Evolutionary conservation across 1,140 invertebrate genomes (phyloP).

Genomic region (Tetranychus cinnabarinus): DNA sequence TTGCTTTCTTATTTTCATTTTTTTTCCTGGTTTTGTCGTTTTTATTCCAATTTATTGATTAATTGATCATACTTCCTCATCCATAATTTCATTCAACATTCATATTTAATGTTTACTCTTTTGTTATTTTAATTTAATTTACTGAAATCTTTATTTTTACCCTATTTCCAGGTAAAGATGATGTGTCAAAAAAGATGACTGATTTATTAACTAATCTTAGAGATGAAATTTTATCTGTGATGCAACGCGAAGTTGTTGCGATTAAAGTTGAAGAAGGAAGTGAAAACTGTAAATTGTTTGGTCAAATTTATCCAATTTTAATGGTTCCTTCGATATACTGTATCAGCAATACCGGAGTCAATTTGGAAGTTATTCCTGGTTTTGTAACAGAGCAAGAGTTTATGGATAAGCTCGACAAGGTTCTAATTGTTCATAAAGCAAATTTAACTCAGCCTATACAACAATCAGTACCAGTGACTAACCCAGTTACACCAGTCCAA

Average conservation of each 20-base stretch:
- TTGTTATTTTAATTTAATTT: background rate
- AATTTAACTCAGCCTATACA: background rate
- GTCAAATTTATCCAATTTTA: conserved; percentile 42
- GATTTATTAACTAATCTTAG: background rate
- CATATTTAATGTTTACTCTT: too few relatives aligned
- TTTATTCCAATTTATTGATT: too few relatives aligned
- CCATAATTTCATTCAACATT: too few relatives aligned
- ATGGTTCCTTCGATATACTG: conserved; percentile 61
- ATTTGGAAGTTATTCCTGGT: conserved; percentile 46
- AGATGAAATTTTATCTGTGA: background rate
- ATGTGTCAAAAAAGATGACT: background rate
- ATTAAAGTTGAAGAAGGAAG: background rate
- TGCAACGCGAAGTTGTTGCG: background rate
- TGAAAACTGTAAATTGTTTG: background rate
- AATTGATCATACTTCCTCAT: too few relatives aligned
- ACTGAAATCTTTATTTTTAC: background rate
- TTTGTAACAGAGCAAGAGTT: conserved; percentile 17
- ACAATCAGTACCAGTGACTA: background rate
- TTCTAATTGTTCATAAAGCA: conserved; percentile 17
- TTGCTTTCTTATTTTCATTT: too few relatives aligned
- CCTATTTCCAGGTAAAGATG: background rate
- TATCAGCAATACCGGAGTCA: conserved; percentile 46
- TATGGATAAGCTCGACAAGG: conserved; percentile 18
- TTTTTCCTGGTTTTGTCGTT: too few relatives aligned
- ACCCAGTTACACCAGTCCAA: background rate